A percentile compares a stretch with the other conserved stretches of the same genome.
Evolutionary conservation across 2,113 vertebrate genomes (phyloP).

Genomic region (western clawed frog (Xenopus tropicalis)): UCB_Xtro_10.0 CM004443.2:141155501-141156000

Average conservation of each 20-base stretch:
- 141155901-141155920: too few relatives aligned
- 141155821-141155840: neutral
- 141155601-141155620: conserved; percentile 32
- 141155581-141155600: conserved; percentile 24
- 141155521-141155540: neutral
- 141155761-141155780: conserved; percentile 11
- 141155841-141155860: neutral
- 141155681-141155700: neutral
- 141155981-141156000: neutral
- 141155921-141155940: neutral
- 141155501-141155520: too few relatives aligned
- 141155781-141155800: neutral
- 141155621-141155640: conserved; percentile 38
- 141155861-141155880: too few relatives aligned
- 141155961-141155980: neutral
- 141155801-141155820: neutral
- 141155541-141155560: conserved; percentile 25
- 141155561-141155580: conserved; percentile 12
- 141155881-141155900: too few relatives aligned
- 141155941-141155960: neutral
- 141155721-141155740: conserved; percentile 16
- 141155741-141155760: conserved; percentile 10
- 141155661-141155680: too few relatives aligned
- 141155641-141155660: conserved; percentile 2
- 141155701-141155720: conserved; percentile 7